Conservation (phyloP, 2,113 vertebrate species). For the Nycticorax nycticorax region DNA sequence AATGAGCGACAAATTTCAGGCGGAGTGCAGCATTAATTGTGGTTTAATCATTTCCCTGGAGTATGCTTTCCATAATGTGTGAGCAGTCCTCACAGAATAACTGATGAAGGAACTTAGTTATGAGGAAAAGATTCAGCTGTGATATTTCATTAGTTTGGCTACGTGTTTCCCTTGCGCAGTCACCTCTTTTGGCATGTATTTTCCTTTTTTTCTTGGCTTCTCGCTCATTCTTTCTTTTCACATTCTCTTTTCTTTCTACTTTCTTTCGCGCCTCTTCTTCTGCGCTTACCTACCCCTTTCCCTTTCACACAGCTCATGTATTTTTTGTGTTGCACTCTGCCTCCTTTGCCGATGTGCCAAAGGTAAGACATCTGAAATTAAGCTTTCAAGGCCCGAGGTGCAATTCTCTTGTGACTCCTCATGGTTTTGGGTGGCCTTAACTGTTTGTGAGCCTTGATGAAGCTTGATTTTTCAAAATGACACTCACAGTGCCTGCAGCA, state of each 20-base stretch:
- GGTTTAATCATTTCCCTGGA: slow-evolving; percentile 64
- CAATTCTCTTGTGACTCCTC: background rate
- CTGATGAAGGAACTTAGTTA: slow-evolving; percentile 45
- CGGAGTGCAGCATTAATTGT: slow-evolving; percentile 55
- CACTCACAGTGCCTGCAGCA: background rate
- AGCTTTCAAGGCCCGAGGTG: background rate
- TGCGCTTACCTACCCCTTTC: background rate
- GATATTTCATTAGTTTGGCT: background rate
- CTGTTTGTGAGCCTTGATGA: background rate
- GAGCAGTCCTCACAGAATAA: slow-evolving; percentile 28
- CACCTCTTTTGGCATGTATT: background rate
- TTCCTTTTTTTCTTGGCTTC: background rate
- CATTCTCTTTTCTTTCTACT: background rate
- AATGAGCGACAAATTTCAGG: slow-evolving; percentile 54
- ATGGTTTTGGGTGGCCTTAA: background rate
- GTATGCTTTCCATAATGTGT: slow-evolving; percentile 31
- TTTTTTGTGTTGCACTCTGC: background rate
- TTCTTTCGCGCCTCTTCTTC: background rate
- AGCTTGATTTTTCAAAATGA: background rate
- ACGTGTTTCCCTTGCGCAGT: background rate
- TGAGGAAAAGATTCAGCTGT: slow-evolving; percentile 18
- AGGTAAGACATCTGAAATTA: background rate
- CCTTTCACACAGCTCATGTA: background rate
- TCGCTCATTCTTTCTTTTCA: background rate
- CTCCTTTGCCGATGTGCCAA: background rate